Evolutionary conservation across 2,888 invertebrate species (phyloP).

Genomic region (Eucriotettix oculatus): DNA sequence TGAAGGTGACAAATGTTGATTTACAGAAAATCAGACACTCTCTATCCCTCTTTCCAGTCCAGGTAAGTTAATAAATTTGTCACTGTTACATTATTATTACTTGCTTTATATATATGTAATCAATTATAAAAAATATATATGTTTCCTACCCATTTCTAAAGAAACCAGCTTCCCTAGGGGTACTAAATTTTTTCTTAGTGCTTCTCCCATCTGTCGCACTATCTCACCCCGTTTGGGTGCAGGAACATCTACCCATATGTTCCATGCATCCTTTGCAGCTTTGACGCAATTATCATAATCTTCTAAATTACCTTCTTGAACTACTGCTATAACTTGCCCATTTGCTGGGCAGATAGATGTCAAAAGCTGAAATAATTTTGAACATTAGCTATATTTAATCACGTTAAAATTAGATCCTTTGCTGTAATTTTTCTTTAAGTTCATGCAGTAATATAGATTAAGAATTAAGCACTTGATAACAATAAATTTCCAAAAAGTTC

Average conservation of each 20-base stretch:
- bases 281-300: slow-evolving; percentile 76
- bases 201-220: slow-evolving; percentile 92
- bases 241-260: slow-evolving; percentile 72
- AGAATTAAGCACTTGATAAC: no score
- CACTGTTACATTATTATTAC: no score
- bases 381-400: no score
- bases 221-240: slow-evolving; percentile 89
- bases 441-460: no score
- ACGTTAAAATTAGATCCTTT: no score
- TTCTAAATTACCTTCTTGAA: slow-evolving; percentile 55
- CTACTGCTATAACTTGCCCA: slow-evolving; percentile 78
- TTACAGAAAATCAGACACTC: no score
- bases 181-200: slow-evolving; percentile 68
- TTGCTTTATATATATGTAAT: no score
- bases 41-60: no score
- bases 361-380: slow-evolving; percentile 35
- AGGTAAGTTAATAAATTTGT: no score
- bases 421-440: no score
- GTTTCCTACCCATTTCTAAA: slow-evolving; percentile 75
- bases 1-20: no score
- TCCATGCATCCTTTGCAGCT: slow-evolving; percentile 64
- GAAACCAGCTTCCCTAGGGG: slow-evolving; percentile 85
- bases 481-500: no score
- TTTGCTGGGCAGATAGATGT: slow-evolving; percentile 70
- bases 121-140: not conserved